A percentile compares a stretch with the other conserved stretches of the same genome.
These are phyloP conservation scores for Tromatobia lineatoria DNA, from an alignment of 2,888 invertebrate species.

Conservation along the genomic window DNA sequence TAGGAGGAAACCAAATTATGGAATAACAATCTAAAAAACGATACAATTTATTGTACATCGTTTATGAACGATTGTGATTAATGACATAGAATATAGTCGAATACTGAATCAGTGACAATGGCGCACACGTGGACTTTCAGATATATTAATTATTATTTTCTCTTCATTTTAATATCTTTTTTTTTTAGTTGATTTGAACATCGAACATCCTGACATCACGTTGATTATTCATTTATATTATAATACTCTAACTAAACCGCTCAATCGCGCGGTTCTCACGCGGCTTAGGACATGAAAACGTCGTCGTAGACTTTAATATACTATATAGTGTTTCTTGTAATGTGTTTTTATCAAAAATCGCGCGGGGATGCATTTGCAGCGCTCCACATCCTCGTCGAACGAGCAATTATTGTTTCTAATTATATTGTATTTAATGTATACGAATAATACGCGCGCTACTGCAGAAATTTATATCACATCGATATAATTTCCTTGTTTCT, in stretches of 20 bases:
- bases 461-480: slow-evolving; percentile 21
- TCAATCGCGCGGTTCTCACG: slow-evolving; percentile 43
- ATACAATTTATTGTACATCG: background rate
- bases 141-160: slow-evolving; percentile 53
- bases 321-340: background rate
- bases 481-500: background rate
- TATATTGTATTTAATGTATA: background rate
- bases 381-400: background rate
- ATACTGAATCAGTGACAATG: slow-evolving; percentile 60
- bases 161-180: slow-evolving; percentile 26
- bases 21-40: background rate
- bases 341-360: slow-evolving; percentile 22
- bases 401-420: slow-evolving; percentile 20
- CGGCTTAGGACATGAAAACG: slow-evolving; percentile 41
- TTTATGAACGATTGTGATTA: slow-evolving; percentile 24
- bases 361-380: background rate
- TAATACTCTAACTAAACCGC: slow-evolving; percentile 43
- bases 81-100: slow-evolving; percentile 36
- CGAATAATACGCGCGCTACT: background rate
- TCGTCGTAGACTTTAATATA: slow-evolving; percentile 8
- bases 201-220: slow-evolving; percentile 66
- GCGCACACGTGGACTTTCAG: slow-evolving; percentile 50
- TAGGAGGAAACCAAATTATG: slow-evolving; percentile 17
- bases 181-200: slow-evolving; percentile 52
- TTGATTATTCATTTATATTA: slow-evolving; percentile 54